These are phyloP conservation scores for Zosterops lateralis DNA, from an alignment of 2,113 vertebrate genomes.

Conservation along the genomic window DNA sequence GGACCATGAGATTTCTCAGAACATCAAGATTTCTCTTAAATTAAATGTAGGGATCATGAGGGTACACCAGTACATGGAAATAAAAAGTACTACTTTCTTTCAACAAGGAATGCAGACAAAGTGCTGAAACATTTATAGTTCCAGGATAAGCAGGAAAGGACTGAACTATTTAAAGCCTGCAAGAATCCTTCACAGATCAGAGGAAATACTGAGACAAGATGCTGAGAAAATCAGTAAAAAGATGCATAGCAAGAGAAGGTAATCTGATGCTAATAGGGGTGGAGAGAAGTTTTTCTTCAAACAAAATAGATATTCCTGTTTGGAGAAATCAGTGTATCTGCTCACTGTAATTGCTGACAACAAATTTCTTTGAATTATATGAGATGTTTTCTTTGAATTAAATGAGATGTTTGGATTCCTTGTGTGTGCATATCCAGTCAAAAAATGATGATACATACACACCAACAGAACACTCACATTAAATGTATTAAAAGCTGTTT, in stretches of 20 bases:
- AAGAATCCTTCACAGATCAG: not conserved
- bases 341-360: conserved; percentile 6
- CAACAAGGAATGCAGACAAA: not conserved
- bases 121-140: not conserved
- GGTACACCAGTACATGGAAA: not conserved
- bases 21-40: not conserved
- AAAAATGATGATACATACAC: not conserved
- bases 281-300: not conserved
- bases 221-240: not conserved
- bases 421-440: not conserved
- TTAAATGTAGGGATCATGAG: not conserved
- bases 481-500: not conserved
- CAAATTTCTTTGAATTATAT: not conserved
- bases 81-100: not conserved
- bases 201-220: not conserved
- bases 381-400: not conserved
- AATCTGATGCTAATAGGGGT: not conserved
- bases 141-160: not conserved
- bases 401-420: not conserved
- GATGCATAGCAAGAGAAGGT: not conserved
- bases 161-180: not conserved
- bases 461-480: not conserved
- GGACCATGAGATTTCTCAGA: not conserved
- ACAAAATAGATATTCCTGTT: not conserved
- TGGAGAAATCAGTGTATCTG: not conserved